Evolutionary conservation across 2,888 invertebrate species (phyloP).

Genomic region (Euplagia quadripunctaria): DNA sequence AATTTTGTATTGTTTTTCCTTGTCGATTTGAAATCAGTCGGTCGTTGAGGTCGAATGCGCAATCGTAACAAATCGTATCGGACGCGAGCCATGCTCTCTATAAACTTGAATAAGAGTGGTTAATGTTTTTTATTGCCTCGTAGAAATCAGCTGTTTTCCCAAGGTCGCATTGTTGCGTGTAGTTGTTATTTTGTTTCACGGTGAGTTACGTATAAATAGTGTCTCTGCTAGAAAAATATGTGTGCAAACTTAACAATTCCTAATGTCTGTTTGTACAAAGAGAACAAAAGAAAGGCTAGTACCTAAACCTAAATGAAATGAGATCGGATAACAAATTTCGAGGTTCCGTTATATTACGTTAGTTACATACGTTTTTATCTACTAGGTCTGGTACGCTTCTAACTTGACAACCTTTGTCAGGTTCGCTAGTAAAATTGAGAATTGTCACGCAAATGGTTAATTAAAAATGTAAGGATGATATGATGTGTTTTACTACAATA

Average conservation of each 20-base stretch:
- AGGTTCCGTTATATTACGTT: too few relatives aligned
- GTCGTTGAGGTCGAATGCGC: conserved; percentile 65
- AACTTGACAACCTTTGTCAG: too few relatives aligned
- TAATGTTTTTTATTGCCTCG: conserved; percentile 53
- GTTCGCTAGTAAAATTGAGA: too few relatives aligned
- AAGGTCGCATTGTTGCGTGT: conserved; percentile 59
- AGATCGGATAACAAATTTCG: too few relatives aligned
- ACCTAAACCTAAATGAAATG: neutral
- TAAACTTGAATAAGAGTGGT: conserved; percentile 41
- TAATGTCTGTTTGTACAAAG: conserved; percentile 18
- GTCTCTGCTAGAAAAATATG: conserved; percentile 53
- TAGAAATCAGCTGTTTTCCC: conserved; percentile 70
- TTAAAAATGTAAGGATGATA: conserved; percentile 14
- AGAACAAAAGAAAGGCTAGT: conserved; percentile 36
- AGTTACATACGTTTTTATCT: neutral
- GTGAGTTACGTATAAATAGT: conserved; percentile 43
- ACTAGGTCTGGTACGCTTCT: too few relatives aligned
- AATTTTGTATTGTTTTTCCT: conserved; percentile 69
- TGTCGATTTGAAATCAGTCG: conserved; percentile 67
- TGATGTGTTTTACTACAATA: conserved; percentile 9
- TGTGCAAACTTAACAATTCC: conserved; percentile 44
- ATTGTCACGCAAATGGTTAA: conserved; percentile 22
- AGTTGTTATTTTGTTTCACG: conserved; percentile 52
- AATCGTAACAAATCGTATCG: conserved; percentile 62
- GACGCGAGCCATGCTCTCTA: conserved; percentile 44